Base-by-base conservation (phyloP, 2,113 vertebrate species). In the Coracopsis vasa region DNA sequence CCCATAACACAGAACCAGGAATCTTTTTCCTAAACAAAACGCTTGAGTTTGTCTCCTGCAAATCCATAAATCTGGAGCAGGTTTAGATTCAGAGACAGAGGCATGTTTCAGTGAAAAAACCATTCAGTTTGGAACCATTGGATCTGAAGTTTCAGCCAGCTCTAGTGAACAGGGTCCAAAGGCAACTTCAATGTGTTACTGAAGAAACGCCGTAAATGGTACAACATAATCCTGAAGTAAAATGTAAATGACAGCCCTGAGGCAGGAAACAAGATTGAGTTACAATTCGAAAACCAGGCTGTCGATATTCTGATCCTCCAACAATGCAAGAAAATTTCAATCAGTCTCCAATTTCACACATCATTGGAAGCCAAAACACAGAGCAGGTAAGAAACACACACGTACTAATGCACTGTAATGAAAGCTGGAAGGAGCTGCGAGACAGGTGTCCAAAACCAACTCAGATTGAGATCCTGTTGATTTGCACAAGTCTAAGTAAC, bases 261-360 rank as follows among this genome's bases (percentile, higher is more conserved):
- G 29, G 67, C 85, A 87, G 1, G 1, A 78, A 95, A 60, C n/a
- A 91, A 91, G 33, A 84, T 71, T 70, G 90, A 93, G 19, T 84
- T 94, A 61, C 51, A 89, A 50, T 94, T 95, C 91, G 51, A 62
- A 77, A 87, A 41, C 51, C 9, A 56, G 16, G 7, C 50, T 88
- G 78, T 78, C 95, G 73, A 11, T 96, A 62, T 77, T 80, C 90
- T 95, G 48, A 92, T 97, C 24, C 65, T 72, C 29, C 73, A 94
- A 86, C 7, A 42, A 21, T 56, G 13, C 5, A 61, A 88, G 74
- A 54, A 79, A 61, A 81, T 56, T 96, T 92, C 48, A 56, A 16
- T 86, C 78, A 65, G 24, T 64, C 27, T 89, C 37, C 54, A 86
- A 24, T 96, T 97, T 92, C 90, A 66, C 42, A 75, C 37, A 37